Evolutionary conservation across 2,113 vertebrate species (phyloP).

Genomic region (Heliornis fulica): DNA sequence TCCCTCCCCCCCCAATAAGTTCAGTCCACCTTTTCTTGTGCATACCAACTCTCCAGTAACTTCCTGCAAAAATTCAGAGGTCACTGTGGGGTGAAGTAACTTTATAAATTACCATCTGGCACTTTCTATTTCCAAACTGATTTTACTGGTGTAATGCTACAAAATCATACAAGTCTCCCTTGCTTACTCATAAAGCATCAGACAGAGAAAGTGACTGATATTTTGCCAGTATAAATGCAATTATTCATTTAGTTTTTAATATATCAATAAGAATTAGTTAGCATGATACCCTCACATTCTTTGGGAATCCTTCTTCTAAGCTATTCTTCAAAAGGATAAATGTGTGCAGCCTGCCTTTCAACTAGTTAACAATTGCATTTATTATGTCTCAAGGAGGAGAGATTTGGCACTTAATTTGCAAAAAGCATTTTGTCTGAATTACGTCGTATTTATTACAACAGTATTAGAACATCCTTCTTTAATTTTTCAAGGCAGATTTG

Average conservation of each 20-base stretch:
- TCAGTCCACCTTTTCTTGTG: not conserved
- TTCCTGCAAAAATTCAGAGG: not conserved
- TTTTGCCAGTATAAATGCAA: not conserved
- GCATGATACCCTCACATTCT: not conserved
- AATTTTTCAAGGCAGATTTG: not conserved
- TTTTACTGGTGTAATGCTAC: not conserved
- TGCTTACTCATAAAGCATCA: not conserved
- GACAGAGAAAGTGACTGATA: not conserved
- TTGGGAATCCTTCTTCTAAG: not conserved
- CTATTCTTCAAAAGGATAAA: not conserved
- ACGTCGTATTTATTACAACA: conserved; percentile 4
- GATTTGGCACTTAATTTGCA: conserved; percentile 12
- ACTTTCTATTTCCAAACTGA: not conserved
- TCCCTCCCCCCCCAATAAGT: too few species aligned
- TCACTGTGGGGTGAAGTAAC: not conserved
- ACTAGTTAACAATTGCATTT: not conserved
- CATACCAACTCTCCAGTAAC: not conserved
- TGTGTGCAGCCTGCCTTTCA: not conserved
- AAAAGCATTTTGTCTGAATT: conserved; percentile 39
- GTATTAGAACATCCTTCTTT: not conserved
- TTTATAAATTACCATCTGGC: not conserved
- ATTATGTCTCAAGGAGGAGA: conserved; percentile 23
- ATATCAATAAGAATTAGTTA: not conserved
- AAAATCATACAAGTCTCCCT: not conserved
- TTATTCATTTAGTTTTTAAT: not conserved